Conservation (phyloP, 2,113 vertebrate genomes). For the Elanoides forficatus region DNA sequence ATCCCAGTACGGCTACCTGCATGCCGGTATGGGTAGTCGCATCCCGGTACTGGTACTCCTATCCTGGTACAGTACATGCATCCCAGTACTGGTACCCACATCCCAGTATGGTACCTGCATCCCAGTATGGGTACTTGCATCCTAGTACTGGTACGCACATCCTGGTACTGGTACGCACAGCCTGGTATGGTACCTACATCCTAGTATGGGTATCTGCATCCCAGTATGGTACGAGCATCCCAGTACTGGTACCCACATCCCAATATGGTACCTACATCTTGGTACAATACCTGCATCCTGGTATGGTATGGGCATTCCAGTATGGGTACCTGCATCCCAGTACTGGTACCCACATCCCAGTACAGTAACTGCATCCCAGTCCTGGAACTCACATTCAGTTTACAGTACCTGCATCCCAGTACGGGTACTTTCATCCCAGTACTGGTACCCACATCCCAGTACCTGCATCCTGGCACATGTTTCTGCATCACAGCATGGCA, state of each 20-base stretch:
- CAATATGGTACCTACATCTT: too few relatives aligned
- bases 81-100: neutral
- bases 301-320: fast-evolving
- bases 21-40: too few relatives aligned
- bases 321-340: neutral
- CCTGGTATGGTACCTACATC: too few relatives aligned
- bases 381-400: too few relatives aligned
- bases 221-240: too few relatives aligned
- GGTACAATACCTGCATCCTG: neutral
- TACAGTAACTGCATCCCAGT: neutral
- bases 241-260: fast-evolving
- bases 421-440: too few relatives aligned
- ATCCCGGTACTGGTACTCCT: neutral
- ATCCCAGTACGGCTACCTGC: too few relatives aligned
- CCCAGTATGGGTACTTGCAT: fast-evolving
- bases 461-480: fast-evolving
- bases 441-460: fast-evolving
- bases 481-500: neutral
- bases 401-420: too few relatives aligned
- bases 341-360: neutral
- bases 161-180: fast-evolving
- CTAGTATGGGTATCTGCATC: too few relatives aligned
- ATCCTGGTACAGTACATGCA: neutral
- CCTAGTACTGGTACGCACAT: neutral
- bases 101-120: neutral